phyloP scores from a whole-genome alignment of 2,797 vertebrate species.

The Microhierax caerulescens region DNA sequence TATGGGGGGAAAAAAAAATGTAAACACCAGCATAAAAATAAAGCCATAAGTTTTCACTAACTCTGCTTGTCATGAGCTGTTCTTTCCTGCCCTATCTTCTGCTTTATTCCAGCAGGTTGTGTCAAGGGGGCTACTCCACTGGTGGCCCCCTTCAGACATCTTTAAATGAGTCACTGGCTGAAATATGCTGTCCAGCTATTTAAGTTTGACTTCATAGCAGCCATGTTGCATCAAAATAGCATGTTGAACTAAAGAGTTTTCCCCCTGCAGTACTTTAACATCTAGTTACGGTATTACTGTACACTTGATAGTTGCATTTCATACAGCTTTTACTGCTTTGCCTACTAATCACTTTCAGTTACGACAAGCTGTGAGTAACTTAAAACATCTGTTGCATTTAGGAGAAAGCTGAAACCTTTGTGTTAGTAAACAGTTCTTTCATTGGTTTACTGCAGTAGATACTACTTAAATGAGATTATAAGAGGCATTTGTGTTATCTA shows the following conservation, averaged over 20 bases:
- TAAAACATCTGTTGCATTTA: background rate
- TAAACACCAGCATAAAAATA: background rate
- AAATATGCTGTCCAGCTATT: background rate
- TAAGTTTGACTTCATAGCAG: background rate
- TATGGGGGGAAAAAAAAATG: background rate
- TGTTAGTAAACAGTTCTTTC: background rate
- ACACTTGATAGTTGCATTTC: background rate
- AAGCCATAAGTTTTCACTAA: slow-evolving; percentile 33
- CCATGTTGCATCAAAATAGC: background rate
- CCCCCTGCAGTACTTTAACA: background rate
- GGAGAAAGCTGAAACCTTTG: background rate
- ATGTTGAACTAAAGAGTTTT: background rate
- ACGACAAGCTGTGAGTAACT: background rate
- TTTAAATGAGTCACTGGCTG: background rate
- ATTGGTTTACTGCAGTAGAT: background rate
- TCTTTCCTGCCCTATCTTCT: slow-evolving; percentile 33
- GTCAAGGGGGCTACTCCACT: background rate
- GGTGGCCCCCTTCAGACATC: background rate
- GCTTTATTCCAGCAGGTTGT: slow-evolving; percentile 11
- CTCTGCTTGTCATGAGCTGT: slow-evolving; percentile 40
- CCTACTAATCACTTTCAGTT: slow-evolving; percentile 5
- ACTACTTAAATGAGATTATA: background rate
- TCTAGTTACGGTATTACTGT: background rate
- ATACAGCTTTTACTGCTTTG: background rate
- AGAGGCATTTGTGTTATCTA: background rate